These are phyloP conservation scores for Bufotes viridis DNA, from an alignment of 2,797 vertebrate genomes.

Conservation along the genomic window DNA sequence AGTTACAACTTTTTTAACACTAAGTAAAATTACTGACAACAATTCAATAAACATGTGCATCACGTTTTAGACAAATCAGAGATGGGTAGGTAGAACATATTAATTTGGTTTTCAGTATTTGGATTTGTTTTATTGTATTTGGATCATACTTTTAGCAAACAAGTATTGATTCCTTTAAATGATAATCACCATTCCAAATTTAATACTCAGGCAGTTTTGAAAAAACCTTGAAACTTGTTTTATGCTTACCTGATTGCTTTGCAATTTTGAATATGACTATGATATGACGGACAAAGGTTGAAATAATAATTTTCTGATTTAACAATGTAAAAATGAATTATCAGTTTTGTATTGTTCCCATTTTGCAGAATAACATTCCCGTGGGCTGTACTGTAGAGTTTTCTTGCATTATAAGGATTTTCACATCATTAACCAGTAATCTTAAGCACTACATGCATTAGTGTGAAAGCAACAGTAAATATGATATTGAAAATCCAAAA, in stretches of 20 bases:
- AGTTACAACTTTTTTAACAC: too few species aligned
- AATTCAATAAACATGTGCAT: too few species aligned
- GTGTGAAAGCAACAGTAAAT: constrained; percentile 6
- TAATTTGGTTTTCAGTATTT: background rate
- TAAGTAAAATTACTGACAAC: background rate
- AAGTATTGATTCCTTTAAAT: background rate
- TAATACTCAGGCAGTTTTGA: background rate
- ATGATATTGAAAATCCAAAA: background rate
- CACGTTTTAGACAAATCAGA: too few species aligned
- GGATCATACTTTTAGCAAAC: background rate
- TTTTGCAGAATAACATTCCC: constrained; percentile 21
- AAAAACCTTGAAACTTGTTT: background rate
- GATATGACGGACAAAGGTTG: constrained; percentile 3
- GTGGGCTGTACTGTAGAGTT: background rate
- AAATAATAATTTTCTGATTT: constrained; percentile 27
- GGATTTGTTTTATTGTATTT: background rate
- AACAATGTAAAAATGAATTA: constrained; percentile 11
- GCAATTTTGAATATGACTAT: background rate
- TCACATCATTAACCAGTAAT: background rate
- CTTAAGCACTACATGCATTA: background rate
- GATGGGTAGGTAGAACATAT: background rate
- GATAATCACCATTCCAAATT: background rate
- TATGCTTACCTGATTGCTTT: background rate
- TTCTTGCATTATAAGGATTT: background rate
- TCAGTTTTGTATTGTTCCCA: constrained; percentile 7